Evolutionary conservation across 2,888 invertebrate genomes (phyloP).

Genomic region (Hemicrepidius hirtus): DNA sequence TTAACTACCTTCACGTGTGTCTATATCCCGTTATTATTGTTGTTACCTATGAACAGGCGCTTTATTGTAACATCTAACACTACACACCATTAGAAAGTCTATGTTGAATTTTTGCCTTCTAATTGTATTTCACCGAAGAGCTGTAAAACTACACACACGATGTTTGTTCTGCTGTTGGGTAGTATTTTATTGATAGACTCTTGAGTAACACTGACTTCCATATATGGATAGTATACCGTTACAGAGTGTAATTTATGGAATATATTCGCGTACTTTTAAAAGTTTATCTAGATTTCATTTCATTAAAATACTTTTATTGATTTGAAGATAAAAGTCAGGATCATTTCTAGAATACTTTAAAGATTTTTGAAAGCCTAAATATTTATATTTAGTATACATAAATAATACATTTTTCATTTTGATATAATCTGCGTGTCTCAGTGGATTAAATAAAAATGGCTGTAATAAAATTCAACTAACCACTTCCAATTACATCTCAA

Average conservation of each 20-base stretch:
- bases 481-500: too few relatives aligned
- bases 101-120: slow-evolving; percentile 4
- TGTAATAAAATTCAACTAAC: too few relatives aligned
- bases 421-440: too few relatives aligned
- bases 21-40: neutral
- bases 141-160: slow-evolving; percentile 11
- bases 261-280: slow-evolving; percentile 24
- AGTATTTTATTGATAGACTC: slow-evolving; percentile 32
- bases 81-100: neutral
- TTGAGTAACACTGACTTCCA: slow-evolving; percentile 32
- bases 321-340: neutral
- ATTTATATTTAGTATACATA: too few relatives aligned
- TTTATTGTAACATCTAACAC: neutral
- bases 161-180: slow-evolving; percentile 29
- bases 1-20: neutral
- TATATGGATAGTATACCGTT: slow-evolving; percentile 25
- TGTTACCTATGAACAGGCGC: neutral
- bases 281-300: slow-evolving; percentile 21
- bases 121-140: slow-evolving; percentile 4
- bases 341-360: too few relatives aligned
- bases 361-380: too few relatives aligned
- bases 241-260: slow-evolving; percentile 23
- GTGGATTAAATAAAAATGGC: too few relatives aligned
- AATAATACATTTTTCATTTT: too few relatives aligned
- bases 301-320: slow-evolving; percentile 1